A percentile compares a stretch with the other conserved stretches of the same genome.
These are phyloP conservation scores for Aelia acuminata DNA, from an alignment of 2,888 invertebrate genomes.

Conservation along the genomic window DNA sequence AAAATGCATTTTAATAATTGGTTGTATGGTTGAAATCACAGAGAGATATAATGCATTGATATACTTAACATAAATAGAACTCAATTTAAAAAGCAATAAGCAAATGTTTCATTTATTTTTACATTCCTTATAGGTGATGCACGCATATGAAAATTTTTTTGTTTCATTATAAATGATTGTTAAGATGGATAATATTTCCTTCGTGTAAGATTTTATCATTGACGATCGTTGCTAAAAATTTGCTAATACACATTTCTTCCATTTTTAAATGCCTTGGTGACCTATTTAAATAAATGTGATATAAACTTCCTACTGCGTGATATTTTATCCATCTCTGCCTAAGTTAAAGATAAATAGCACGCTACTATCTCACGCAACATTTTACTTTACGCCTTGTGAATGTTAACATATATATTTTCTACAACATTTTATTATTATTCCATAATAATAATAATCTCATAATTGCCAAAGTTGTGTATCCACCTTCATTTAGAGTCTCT, in stretches of 20 bases:
- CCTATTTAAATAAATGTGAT: background rate
- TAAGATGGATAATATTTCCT: background rate
- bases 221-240: background rate
- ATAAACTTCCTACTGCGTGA: background rate
- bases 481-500: too few species aligned
- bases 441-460: too few species aligned
- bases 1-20: too few species aligned
- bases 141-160: background rate
- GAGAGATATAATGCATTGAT: too few species aligned
- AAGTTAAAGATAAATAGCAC: background rate
- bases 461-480: too few species aligned
- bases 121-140: too few species aligned
- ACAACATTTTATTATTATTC: too few species aligned
- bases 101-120: too few species aligned
- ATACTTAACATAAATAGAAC: too few species aligned
- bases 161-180: background rate
- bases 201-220: background rate
- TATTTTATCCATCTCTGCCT: background rate
- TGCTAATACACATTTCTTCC: background rate
- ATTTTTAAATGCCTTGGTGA: background rate
- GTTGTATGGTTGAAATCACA: too few species aligned
- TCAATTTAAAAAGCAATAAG: too few species aligned
- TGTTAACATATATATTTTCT: background rate
- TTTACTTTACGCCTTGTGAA: background rate
- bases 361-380: slow-evolving; percentile 1